phyloP scores from a whole-genome alignment of 2,113 vertebrate species.

The human (Homo sapiens) region DNA sequence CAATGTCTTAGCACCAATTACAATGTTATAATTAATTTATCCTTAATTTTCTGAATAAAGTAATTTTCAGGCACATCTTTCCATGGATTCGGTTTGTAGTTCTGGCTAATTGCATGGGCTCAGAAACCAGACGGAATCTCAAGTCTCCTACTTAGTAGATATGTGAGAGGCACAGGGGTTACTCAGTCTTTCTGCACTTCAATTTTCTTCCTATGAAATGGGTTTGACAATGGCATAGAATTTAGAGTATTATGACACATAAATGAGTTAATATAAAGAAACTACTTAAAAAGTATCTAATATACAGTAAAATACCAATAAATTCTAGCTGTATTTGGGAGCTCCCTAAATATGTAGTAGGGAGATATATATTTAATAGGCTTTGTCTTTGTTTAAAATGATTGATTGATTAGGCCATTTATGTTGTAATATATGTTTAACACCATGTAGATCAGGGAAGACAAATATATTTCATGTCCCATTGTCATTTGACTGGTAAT shows the following conservation, averaged over 20 bases:
- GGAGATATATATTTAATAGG: neutral
- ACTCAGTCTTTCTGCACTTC: neutral
- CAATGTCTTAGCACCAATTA: neutral
- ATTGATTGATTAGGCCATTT: neutral
- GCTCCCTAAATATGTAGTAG: neutral
- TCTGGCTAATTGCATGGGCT: neutral
- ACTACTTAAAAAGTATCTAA: neutral
- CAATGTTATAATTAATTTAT: neutral
- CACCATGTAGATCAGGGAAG: neutral
- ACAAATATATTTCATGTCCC: neutral
- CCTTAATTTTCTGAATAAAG: neutral
- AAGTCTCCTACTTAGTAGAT: neutral
- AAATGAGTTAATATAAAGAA: neutral
- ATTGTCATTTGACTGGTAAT: neutral
- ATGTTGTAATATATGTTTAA: neutral
- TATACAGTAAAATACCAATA: neutral
- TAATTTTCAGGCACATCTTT: neutral
- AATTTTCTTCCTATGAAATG: neutral
- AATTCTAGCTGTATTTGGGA: neutral
- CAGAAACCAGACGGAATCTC: neutral
- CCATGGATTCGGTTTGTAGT: neutral
- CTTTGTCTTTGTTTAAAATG: slow-evolving; percentile 6
- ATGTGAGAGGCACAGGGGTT: neutral
- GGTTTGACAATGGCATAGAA: neutral
- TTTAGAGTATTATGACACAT: neutral